Conservation (phyloP, 2,888 invertebrate species). For the Mamestra brassicae region DNA sequence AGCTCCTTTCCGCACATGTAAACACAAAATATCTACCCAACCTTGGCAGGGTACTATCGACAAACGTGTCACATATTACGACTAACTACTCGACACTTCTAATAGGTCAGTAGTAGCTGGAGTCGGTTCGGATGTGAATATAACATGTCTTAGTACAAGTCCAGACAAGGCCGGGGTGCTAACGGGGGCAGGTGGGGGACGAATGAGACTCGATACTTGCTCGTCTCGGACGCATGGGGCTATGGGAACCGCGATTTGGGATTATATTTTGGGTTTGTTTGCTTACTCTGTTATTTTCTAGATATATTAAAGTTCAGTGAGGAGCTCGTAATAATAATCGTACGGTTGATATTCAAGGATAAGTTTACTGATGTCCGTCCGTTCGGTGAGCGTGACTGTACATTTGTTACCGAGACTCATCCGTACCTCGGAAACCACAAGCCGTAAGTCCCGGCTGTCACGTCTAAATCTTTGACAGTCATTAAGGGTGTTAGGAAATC, state of each 20-base stretch:
- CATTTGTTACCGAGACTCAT: background rate
- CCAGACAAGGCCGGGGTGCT: slow-evolving; percentile 12
- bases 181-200: slow-evolving; percentile 2
- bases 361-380: too few species aligned
- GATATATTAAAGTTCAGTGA: too few species aligned
- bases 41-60: background rate
- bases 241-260: background rate
- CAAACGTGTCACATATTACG: background rate
- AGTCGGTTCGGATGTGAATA: slow-evolving; percentile 14
- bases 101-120: slow-evolving; percentile 6
- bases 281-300: too few species aligned
- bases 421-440: background rate
- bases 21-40: background rate
- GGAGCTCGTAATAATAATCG: too few species aligned
- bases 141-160: slow-evolving; percentile 14
- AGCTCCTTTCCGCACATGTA: background rate
- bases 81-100: background rate
- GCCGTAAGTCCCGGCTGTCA: background rate
- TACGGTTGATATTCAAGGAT: too few species aligned
- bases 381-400: too few species aligned
- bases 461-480: background rate
- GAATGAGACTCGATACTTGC: slow-evolving; percentile 48
- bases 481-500: too few species aligned
- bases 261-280: background rate
- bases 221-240: slow-evolving; percentile 31